Conservation (phyloP, 1,140 invertebrate genomes). For the Lycorma delicatula region DNA sequence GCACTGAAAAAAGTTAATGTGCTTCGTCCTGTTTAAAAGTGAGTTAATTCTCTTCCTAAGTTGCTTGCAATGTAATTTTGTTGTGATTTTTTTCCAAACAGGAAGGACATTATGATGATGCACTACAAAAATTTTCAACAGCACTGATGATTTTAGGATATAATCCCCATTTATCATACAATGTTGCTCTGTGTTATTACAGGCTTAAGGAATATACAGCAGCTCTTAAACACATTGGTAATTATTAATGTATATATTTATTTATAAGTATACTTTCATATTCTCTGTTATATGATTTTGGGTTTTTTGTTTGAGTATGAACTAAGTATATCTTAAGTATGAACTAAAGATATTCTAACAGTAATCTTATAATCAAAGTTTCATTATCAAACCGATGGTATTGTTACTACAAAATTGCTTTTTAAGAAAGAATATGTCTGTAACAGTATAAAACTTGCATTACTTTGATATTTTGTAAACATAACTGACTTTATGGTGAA, state of each 20-base stretch:
- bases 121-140: conserved; percentile 83
- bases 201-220: conserved; percentile 87
- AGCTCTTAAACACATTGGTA: conserved; percentile 78
- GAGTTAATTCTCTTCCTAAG: too few relatives aligned
- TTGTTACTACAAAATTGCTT: too few relatives aligned
- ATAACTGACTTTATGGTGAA: too few relatives aligned
- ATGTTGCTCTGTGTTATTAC: conserved; percentile 93
- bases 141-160: conserved; percentile 83
- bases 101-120: conserved; percentile 83
- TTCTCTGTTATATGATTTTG: not conserved
- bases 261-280: not conserved
- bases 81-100: too few relatives aligned
- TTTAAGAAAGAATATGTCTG: too few relatives aligned
- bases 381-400: too few relatives aligned
- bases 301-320: not conserved
- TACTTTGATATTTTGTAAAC: too few relatives aligned
- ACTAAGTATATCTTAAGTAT: not conserved
- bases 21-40: too few relatives aligned
- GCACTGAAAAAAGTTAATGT: too few relatives aligned
- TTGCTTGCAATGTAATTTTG: too few relatives aligned
- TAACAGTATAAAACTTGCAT: too few relatives aligned
- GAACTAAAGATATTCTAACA: not conserved
- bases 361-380: conserved; percentile 3
- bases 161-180: conserved; percentile 88
- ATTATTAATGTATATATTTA: conserved; percentile 4